Percentiles rank a stretch among this genome's conserved stretches.
These are phyloP conservation scores for Chauna torquata DNA, from an alignment of 2,113 vertebrate genomes.

Conservation along the genomic window DNA sequence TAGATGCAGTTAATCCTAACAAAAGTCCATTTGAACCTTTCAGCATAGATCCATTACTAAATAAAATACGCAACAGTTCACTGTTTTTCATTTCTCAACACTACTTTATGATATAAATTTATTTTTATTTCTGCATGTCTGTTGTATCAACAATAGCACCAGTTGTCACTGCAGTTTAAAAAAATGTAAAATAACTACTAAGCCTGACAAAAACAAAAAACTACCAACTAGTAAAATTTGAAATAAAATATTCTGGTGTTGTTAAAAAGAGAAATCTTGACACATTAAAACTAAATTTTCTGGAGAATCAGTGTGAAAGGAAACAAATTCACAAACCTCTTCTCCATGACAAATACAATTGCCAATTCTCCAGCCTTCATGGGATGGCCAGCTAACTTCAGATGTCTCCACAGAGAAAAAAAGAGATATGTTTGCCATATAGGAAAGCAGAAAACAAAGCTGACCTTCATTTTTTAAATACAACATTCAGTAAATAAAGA, in stretches of 20 bases:
- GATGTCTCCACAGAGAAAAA: neutral
- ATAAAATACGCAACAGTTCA: neutral
- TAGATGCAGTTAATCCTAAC: neutral
- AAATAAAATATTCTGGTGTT: neutral
- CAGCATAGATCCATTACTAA: neutral
- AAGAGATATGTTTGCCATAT: neutral
- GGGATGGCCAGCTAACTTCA: neutral
- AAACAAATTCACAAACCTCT: neutral
- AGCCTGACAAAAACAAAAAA: neutral
- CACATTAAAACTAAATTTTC: neutral
- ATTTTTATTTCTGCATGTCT: neutral
- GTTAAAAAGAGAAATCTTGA: neutral
- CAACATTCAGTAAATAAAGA: neutral
- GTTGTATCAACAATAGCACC: neutral
- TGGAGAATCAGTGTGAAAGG: neutral
- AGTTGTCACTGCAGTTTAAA: neutral
- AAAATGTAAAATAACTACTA: neutral
- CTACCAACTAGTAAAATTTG: neutral
- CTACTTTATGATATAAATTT: neutral
- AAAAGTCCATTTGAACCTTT: neutral
- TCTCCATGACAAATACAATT: neutral
- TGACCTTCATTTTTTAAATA: neutral
- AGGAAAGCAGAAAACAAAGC: neutral
- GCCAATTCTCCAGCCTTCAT: neutral
- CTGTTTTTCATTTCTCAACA: neutral